Percentiles rank a stretch among this genome's conserved stretches.
phyloP scores from a whole-genome alignment of 2,797 vertebrate genomes.

The Oophaga sylvatica region DNA sequence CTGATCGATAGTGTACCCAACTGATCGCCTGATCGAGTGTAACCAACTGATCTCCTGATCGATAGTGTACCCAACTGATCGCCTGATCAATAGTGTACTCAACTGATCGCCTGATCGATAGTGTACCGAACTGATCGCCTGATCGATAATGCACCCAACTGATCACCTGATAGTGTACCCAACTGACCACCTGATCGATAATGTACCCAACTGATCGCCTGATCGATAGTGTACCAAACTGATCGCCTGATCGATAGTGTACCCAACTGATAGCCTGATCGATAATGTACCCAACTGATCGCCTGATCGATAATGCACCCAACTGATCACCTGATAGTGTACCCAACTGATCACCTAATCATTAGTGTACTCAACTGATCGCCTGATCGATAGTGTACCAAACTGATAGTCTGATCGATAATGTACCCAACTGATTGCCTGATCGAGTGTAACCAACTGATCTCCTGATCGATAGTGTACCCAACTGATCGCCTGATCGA shows the following conservation, averaged over 20 bases:
- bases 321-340: neutral
- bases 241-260: neutral
- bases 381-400: neutral
- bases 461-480: neutral
- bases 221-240: neutral
- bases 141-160: neutral
- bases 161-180: neutral
- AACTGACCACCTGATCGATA: neutral
- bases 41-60: no score
- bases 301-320: no score
- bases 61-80: neutral
- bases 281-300: neutral
- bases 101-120: neutral
- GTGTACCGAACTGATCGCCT: neutral
- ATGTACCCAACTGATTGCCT: neutral
- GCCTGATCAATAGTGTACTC: neutral
- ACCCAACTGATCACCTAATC: neutral
- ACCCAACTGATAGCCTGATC: neutral
- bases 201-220: neutral
- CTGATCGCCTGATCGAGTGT: no score
- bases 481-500: neutral
- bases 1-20: neutral
- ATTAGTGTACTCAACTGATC: neutral
- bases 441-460: neutral
- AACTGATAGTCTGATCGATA: neutral